A percentile compares a stretch with the other conserved stretches of the same genome.
phyloP scores from a whole-genome alignment of 2,797 vertebrate species.

The Pteronotus mesoamericanus region DNA sequence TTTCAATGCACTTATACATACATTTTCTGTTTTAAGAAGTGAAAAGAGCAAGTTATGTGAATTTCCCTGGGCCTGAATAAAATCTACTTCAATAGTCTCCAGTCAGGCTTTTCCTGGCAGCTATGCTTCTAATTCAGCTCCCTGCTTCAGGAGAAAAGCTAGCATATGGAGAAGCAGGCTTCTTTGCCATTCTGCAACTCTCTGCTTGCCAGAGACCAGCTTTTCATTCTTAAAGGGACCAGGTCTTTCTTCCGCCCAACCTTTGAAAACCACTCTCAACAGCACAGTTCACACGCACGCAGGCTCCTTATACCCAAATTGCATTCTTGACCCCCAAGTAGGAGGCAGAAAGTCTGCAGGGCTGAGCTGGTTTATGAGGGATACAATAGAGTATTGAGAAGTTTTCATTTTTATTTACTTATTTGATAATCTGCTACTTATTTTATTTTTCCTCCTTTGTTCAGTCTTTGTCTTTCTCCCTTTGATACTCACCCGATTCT shows the following conservation, averaged over 20 bases:
- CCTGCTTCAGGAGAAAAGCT: slow-evolving; percentile 56
- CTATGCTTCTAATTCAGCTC: slow-evolving; percentile 54
- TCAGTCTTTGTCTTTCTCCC: slow-evolving; percentile 82
- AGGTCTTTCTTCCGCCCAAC: slow-evolving; percentile 47
- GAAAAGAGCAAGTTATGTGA: slow-evolving; percentile 55
- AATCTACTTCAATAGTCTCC: slow-evolving; percentile 61
- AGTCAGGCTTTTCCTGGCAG: slow-evolving; percentile 63
- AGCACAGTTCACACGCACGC: not conserved
- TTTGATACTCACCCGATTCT: slow-evolving; percentile 79
- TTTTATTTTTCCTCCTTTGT: slow-evolving; percentile 75
- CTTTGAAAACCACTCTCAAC: not conserved
- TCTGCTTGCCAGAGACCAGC: slow-evolving; percentile 50
- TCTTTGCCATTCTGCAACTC: slow-evolving; percentile 47
- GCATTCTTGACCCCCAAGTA: slow-evolving; percentile 47
- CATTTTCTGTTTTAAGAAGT: slow-evolving; percentile 57
- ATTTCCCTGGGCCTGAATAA: slow-evolving; percentile 63
- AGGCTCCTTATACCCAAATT: slow-evolving; percentile 38
- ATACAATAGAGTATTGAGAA: slow-evolving; percentile 62
- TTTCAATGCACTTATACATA: slow-evolving; percentile 32
- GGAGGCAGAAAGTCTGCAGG: slow-evolving; percentile 44
- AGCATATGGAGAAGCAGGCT: slow-evolving; percentile 52
- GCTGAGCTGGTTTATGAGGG: slow-evolving; percentile 48
- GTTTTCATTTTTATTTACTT: slow-evolving; percentile 76
- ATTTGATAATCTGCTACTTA: slow-evolving; percentile 74
- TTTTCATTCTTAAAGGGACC: slow-evolving; percentile 67